These are phyloP conservation scores for Drosophila biarmipes DNA, from an alignment of 1,140 invertebrate genomes.

Conservation along the genomic window DNA sequence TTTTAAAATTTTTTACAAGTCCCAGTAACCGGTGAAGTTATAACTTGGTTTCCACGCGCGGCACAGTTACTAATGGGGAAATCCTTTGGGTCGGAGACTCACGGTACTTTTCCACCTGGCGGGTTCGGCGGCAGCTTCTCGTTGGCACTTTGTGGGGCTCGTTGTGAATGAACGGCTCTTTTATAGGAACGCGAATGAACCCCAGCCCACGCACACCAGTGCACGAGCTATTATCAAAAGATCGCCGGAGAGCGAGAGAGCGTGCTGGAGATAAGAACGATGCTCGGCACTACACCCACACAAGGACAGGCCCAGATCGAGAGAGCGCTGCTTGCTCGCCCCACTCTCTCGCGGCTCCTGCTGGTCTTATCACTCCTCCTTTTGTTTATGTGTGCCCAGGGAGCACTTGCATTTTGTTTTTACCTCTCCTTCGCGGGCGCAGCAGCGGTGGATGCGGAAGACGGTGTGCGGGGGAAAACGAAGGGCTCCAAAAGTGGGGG, in stretches of 20 bases:
- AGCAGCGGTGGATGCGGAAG: conserved; percentile 10
- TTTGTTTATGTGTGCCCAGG: conserved; percentile 22
- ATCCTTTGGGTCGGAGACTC: conserved; percentile 8
- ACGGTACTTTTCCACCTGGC: conserved; percentile 21
- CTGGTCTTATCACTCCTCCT: not conserved
- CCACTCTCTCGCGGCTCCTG: not conserved
- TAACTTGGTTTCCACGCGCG: conserved; percentile 9
- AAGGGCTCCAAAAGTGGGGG: conserved; percentile 31
- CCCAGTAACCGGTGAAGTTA: not conserved
- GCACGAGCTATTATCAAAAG: conserved; percentile 4
- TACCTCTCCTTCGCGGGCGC: conserved; percentile 19
- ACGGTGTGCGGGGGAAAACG: conserved; percentile 15
- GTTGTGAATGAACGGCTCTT: conserved; percentile 3
- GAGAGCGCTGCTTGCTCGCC: conserved; percentile 1
- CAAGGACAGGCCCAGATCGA: not conserved
- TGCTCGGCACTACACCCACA: not conserved
- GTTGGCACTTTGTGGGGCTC: conserved; percentile 9
- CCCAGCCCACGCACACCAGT: not conserved
- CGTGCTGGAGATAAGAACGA: conserved; percentile 17
- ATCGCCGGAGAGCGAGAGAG: conserved; percentile 19
- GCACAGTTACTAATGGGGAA: conserved; percentile 19
- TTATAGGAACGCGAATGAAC: conserved; percentile 13
- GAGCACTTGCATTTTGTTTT: conserved; percentile 8
- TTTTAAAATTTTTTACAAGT: not conserved
- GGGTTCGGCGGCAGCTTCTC: conserved; percentile 25